Evolutionary conservation across 2,797 vertebrate species (phyloP).

Genomic region (Danio albolineatus): DNA sequence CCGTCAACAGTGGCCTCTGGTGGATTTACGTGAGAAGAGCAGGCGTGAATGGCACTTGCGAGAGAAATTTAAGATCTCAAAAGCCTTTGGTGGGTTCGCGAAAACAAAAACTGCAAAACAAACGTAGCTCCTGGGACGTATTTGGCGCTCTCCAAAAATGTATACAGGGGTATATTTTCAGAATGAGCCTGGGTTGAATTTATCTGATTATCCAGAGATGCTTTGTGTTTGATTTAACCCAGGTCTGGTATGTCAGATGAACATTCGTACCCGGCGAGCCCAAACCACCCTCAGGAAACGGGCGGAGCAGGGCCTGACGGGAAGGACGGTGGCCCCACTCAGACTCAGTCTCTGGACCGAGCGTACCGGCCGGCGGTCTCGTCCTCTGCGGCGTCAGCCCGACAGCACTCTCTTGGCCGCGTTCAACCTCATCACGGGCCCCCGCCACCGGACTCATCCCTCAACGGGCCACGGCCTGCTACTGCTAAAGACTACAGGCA

Average conservation of each 20-base stretch:
- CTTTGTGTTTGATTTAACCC: not conserved
- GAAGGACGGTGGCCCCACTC: constrained; percentile 74
- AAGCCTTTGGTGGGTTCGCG: too few relatives aligned
- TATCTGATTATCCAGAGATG: too few relatives aligned
- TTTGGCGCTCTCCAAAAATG: not conserved
- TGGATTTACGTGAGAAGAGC: too few relatives aligned
- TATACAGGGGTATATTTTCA: too few relatives aligned
- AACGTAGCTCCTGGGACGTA: too few relatives aligned
- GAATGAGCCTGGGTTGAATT: too few relatives aligned
- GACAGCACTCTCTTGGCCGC: constrained; percentile 84
- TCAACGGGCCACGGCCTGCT: constrained; percentile 79
- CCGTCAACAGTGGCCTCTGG: too few relatives aligned
- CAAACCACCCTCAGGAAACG: constrained; percentile 75
- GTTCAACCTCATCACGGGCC: constrained; percentile 73
- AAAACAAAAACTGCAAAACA: too few relatives aligned
- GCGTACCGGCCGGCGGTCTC: constrained; percentile 72
- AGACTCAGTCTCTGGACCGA: constrained; percentile 81
- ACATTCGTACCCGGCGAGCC: constrained; percentile 78
- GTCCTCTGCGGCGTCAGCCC: constrained; percentile 52
- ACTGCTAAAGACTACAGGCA: constrained; percentile 82
- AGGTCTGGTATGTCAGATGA: constrained; percentile 84
- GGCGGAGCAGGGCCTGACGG: constrained; percentile 71
- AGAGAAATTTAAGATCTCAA: too few relatives aligned
- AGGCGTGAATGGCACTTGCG: too few relatives aligned
- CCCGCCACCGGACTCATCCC: constrained; percentile 67